Percentiles rank a stretch among this genome's conserved stretches.
Conservation (phyloP, 1,140 invertebrate genomes). For the Neodiprion pinetum region DNA sequence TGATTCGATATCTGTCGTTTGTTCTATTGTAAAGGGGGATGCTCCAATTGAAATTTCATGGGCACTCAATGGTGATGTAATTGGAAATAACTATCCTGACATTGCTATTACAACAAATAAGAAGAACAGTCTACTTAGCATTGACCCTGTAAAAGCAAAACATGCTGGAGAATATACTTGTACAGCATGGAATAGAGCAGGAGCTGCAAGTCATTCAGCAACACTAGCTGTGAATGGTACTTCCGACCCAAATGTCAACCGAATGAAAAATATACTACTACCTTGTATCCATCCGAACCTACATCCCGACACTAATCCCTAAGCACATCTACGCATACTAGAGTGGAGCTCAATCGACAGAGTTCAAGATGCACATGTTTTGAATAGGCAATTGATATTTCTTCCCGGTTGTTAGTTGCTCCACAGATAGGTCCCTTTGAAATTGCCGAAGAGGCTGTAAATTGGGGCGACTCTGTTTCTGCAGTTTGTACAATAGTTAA, state of each 20-base stretch:
- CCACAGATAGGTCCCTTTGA: conserved; percentile 62
- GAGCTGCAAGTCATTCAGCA: conserved; percentile 68
- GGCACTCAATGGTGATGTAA: conserved; percentile 57
- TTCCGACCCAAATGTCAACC: neutral
- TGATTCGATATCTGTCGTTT: conserved; percentile 77
- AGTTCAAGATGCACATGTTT: neutral
- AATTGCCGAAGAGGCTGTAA: conserved; percentile 61
- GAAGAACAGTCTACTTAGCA: conserved; percentile 71
- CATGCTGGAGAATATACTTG: conserved; percentile 80
- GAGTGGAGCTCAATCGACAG: neutral
- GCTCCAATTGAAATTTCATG: conserved; percentile 71
- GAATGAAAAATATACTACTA: neutral
- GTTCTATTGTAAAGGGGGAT: conserved; percentile 80
- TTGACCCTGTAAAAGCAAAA: conserved; percentile 72
- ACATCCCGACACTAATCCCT: neutral
- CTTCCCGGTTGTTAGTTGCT: conserved; percentile 47
- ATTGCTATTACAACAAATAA: conserved; percentile 56
- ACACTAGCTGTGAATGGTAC: conserved; percentile 71
- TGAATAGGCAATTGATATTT: conserved; percentile 10
- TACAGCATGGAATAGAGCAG: conserved; percentile 70
- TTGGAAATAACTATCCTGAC: conserved; percentile 47
- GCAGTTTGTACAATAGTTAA: conserved; percentile 67
- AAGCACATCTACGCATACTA: neutral
- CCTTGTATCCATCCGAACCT: neutral
- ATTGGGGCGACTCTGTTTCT: conserved; percentile 63